Evolutionary conservation across 2,113 vertebrate species (phyloP).

Genomic region (Paedocypris sp.): DNA sequence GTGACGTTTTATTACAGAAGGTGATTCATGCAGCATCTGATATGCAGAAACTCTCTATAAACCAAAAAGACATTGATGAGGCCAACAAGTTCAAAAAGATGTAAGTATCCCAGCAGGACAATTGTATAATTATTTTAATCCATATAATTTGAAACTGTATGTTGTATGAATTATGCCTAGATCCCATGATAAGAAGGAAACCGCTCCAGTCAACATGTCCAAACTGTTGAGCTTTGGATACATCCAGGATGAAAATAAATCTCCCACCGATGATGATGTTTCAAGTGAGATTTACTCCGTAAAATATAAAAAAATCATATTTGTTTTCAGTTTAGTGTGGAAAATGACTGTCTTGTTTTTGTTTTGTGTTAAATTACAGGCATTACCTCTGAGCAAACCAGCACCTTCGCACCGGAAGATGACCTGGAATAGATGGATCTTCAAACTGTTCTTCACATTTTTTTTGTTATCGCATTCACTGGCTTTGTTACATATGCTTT

Average conservation of each 20-base stretch:
- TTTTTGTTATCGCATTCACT: conserved; percentile 29
- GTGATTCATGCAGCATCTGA: conserved; percentile 26
- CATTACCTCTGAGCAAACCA: conserved; percentile 60
- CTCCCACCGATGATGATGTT: conserved; percentile 51
- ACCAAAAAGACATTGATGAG: conserved; percentile 18
- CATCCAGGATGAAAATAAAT: conserved; percentile 51
- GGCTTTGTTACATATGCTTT: conserved; percentile 50
- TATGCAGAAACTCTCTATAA: conserved; percentile 45
- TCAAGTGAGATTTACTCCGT: conserved; percentile 53
- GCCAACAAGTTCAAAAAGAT: conserved; percentile 56
- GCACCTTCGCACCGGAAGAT: conserved; percentile 54
- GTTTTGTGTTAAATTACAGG: conserved; percentile 41
- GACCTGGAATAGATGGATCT: conserved; percentile 45
- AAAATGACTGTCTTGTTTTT: too few relatives aligned
- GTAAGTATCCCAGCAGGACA: conserved; percentile 49
- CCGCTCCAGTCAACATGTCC: conserved; percentile 57
- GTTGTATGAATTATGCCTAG: too few relatives aligned
- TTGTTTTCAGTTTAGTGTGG: neutral
- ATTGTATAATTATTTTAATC: too few relatives aligned
- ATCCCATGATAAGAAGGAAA: conserved; percentile 54
- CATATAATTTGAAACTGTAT: too few relatives aligned
- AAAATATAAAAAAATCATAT: neutral
- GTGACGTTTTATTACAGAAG: conserved; percentile 1
- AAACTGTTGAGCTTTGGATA: conserved; percentile 67
- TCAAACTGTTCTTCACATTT: neutral